Conservation (phyloP, 2,888 invertebrate genomes). For the Caenorhabditis sp. region DNA sequence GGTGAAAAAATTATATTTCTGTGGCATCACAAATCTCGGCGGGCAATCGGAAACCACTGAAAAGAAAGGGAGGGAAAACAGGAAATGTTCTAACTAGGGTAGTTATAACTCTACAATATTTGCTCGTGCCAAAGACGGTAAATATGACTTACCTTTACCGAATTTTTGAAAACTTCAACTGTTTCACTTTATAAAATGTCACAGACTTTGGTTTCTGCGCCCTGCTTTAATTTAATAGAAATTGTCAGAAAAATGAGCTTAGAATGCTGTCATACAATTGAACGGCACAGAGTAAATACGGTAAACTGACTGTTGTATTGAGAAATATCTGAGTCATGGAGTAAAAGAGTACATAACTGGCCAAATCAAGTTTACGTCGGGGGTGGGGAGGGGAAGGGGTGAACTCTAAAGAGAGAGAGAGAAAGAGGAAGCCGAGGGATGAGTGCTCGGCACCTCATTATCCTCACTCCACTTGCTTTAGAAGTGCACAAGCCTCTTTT, state of each 20-base stretch:
- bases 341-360: conserved; percentile 22
- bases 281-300: no score
- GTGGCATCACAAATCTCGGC: neutral
- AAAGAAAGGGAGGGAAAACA: conserved; percentile 1
- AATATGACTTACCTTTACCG: no score
- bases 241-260: no score
- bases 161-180: no score
- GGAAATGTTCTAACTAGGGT: conserved; percentile 10
- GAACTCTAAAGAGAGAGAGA: neutral
- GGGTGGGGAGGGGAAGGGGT: neutral
- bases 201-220: no score
- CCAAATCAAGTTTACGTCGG: no score
- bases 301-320: no score
- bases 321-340: no score
- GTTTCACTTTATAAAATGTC: no score
- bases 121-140: neutral
- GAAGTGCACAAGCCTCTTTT: no score
- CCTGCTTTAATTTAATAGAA: no score
- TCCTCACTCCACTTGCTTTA: conserved; percentile 26
- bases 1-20: neutral
- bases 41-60: neutral
- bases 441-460: conserved; percentile 42
- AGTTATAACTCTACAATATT: neutral
- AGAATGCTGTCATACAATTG: no score
- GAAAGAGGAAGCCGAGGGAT: conserved; percentile 11